These are phyloP conservation scores for Apamea monoglypha DNA, from an alignment of 2,888 invertebrate species.

Conservation along the genomic window DNA sequence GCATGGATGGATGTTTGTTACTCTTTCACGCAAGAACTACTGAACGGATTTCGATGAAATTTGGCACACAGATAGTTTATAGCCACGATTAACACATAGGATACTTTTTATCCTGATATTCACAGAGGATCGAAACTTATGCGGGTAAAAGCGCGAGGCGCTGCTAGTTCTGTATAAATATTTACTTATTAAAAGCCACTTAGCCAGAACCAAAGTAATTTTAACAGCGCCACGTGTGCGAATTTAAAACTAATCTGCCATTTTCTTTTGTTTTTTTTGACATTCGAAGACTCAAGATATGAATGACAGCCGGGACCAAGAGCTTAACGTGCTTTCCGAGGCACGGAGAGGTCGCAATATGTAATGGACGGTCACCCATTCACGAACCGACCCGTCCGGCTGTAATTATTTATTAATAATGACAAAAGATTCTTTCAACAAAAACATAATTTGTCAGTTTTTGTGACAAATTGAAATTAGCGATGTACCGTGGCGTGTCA, in stretches of 20 bases:
- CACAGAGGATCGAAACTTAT: too few species aligned
- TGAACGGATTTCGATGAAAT: too few species aligned
- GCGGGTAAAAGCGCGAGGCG: too few species aligned
- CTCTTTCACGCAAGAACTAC: too few species aligned
- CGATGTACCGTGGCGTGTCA: constrained; percentile 49
- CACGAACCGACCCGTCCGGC: neutral
- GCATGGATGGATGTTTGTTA: too few species aligned
- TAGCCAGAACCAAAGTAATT: neutral
- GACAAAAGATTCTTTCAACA: constrained; percentile 4
- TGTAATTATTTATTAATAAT: neutral
- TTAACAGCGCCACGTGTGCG: neutral
- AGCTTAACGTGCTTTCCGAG: neutral
- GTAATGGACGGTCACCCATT: neutral
- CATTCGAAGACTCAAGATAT: neutral
- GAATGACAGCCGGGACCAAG: neutral
- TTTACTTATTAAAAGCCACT: neutral
- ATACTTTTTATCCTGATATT: too few species aligned
- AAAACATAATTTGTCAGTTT: constrained; percentile 43
- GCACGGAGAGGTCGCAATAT: neutral
- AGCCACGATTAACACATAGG: too few species aligned
- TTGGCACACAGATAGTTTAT: too few species aligned
- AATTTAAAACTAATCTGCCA: neutral
- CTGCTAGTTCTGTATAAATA: neutral
- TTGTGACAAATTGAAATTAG: constrained; percentile 54
- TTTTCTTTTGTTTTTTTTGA: constrained; percentile 9